Percentiles rank a stretch among this genome's conserved stretches.
These are phyloP conservation scores for Sigmodon hispidus DNA, from an alignment of 2,113 vertebrate genomes.

Conservation along the genomic window DNA sequence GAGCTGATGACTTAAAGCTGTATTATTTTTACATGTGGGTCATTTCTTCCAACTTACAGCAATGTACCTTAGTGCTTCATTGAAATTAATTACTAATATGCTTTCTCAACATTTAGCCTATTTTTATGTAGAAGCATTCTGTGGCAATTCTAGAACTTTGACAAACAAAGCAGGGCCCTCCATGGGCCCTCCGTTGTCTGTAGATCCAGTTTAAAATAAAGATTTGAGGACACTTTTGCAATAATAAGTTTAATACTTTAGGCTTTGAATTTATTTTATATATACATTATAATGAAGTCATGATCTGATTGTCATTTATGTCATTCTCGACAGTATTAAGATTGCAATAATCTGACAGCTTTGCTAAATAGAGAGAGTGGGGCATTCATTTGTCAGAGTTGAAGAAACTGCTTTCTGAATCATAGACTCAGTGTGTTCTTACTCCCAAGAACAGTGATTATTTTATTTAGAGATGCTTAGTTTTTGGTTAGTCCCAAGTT, in stretches of 20 bases:
- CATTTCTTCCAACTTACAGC: not conserved
- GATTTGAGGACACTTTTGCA: not conserved
- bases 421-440: not conserved
- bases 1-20: not conserved
- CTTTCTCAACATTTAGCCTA: not conserved
- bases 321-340: not conserved
- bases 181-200: not conserved
- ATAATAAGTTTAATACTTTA: not conserved
- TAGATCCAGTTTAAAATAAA: not conserved
- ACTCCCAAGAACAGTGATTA: not conserved
- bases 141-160: not conserved
- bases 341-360: not conserved
- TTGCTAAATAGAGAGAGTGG: accelerated
- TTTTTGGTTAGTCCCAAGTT: not conserved
- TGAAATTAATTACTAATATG: not conserved
- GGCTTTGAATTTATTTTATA: not conserved
- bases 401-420: not conserved
- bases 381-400: not conserved
- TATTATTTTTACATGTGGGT: not conserved
- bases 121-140: conserved; percentile 4
- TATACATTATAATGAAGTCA: not conserved
- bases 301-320: not conserved
- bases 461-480: conserved; percentile 29
- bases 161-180: not conserved
- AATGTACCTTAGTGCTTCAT: not conserved